Conservation (phyloP, 2,888 invertebrate genomes). For the Oscheius sp. region DNA sequence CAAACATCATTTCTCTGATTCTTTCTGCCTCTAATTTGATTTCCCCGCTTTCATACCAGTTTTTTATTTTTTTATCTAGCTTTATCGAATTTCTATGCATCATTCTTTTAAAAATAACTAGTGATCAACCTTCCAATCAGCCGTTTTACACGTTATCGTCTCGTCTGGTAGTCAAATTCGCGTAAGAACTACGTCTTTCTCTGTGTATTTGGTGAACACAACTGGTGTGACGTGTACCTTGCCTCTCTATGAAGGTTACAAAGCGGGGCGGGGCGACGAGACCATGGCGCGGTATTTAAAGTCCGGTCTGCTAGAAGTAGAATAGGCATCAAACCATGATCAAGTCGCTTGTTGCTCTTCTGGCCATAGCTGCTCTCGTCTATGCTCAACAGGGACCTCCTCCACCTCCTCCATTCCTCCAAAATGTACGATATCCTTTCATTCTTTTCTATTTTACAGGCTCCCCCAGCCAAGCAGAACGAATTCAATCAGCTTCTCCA, state of each 20-base stretch:
- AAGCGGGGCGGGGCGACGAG: no score
- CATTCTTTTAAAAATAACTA: no score
- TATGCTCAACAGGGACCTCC: constrained; percentile 13
- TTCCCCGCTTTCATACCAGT: no score
- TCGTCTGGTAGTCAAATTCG: constrained; percentile 20
- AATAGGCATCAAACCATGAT: constrained; percentile 14
- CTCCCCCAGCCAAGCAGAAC: constrained; percentile 34
- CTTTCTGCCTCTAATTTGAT: no score
- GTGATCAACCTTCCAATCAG: no score
- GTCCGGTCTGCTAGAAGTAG: not conserved
- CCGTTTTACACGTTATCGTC: no score
- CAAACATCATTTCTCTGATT: no score
- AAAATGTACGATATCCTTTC: constrained; percentile 12
- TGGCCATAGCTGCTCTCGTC: constrained; percentile 38
- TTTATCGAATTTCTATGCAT: no score
- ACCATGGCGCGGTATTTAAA: constrained; percentile 24
- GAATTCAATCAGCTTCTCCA: constrained; percentile 56
- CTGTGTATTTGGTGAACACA: constrained; percentile 24
- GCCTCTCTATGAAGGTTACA: constrained; percentile 26
- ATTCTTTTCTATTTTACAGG: constrained; percentile 14
- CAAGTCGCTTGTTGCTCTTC: constrained; percentile 41
- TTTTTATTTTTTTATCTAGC: no score
- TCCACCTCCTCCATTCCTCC: constrained; percentile 35
- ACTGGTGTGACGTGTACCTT: constrained; percentile 21
- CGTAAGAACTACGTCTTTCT: no score